Evolutionary conservation across 1,140 invertebrate genomes (phyloP), one percentile per base, ranked within the genome.

Genomic region (Aporrectodea caliginosa): DNA sequence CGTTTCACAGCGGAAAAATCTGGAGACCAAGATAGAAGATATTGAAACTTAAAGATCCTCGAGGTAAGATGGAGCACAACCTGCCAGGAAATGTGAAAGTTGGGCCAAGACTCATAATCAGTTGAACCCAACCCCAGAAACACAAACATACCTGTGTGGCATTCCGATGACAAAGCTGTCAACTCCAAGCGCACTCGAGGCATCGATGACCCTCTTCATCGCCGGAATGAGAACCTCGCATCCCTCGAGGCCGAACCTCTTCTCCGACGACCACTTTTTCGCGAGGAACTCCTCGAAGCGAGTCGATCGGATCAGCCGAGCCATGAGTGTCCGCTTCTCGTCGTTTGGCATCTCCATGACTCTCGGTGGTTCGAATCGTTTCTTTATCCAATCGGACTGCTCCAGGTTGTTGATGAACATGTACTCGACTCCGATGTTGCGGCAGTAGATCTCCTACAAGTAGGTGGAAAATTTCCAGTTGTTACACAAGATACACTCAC

Each of bases 391-490:
- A 87, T 99, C 98, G 86, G 95, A 97, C 85, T 99, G 97, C 85
- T 99, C 97, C 88, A 97, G 89, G 22, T 96, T 98, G 87, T 99
- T 99, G 84, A 99, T 98, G 88, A 98, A 99, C 97, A 99, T 99
- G 86, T 98, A 99, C 88, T 99, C 98, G 0, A 98, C 94, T 58
- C 98, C 98, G 84, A 91, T 91, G 78, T 89, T 86, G 22, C 86
- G 82, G 83, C 91, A 92, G 83, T 92, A 92, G 33, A 90, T 89
- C 78, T 88, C 85, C 90, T 91, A n/a, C n/a, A n/a, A n/a, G n/a
- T n/a, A n/a, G n/a, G n/a, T n/a, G n/a, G n/a, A n/a, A n/a, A n/a
- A n/a, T n/a, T n/a, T n/a, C n/a, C n/a, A n/a, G n/a, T n/a, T n/a
- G n/a, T n/a, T n/a, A n/a, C n/a, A n/a, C n/a, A n/a, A n/a, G n/a